phyloP scores from a whole-genome alignment of 2,888 invertebrate species.

The Nesidiocoris tenuis region DNA sequence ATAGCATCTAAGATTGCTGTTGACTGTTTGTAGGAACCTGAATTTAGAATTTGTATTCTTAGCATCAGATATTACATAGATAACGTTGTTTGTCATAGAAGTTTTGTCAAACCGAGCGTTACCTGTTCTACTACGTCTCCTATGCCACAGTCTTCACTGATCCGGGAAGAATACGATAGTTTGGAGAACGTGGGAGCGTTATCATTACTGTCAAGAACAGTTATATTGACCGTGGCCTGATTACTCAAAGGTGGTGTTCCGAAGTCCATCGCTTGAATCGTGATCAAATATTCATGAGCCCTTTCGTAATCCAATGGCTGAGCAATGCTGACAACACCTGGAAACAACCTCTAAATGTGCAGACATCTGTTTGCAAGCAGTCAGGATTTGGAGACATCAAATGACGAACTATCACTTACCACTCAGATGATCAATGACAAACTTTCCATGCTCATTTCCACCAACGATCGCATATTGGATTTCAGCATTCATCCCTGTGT shows the following conservation, averaged over 20 bases:
- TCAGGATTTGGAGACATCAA: no score
- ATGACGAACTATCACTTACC: constrained; percentile 52
- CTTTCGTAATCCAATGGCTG: constrained; percentile 85
- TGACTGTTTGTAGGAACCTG: no score
- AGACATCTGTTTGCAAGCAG: no score
- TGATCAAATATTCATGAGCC: constrained; percentile 79
- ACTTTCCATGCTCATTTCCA: constrained; percentile 86
- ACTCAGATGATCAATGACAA: constrained; percentile 69
- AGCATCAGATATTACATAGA: no score
- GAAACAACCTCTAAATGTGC: no score
- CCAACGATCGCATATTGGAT: constrained; percentile 83
- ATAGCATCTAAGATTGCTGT: no score
- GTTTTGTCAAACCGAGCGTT: no score
- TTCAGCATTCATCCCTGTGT: constrained; percentile 90
- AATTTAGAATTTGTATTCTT: no score
- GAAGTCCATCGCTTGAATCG: constrained; percentile 86
- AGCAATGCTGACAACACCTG: constrained; percentile 72
- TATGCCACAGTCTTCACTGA: constrained; percentile 74
- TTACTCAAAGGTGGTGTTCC: constrained; percentile 86
- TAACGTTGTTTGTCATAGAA: no score
- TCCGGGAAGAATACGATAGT: constrained; percentile 67
- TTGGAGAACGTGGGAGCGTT: constrained; percentile 81
- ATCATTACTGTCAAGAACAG: constrained; percentile 82
- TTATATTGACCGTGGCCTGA: constrained; percentile 81
- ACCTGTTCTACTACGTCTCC: constrained; percentile 75